Percentiles rank a stretch among this genome's conserved stretches.
Evolutionary conservation across 2,888 invertebrate genomes (phyloP).

Genomic region (Yponomeuta cagnagella): DNA sequence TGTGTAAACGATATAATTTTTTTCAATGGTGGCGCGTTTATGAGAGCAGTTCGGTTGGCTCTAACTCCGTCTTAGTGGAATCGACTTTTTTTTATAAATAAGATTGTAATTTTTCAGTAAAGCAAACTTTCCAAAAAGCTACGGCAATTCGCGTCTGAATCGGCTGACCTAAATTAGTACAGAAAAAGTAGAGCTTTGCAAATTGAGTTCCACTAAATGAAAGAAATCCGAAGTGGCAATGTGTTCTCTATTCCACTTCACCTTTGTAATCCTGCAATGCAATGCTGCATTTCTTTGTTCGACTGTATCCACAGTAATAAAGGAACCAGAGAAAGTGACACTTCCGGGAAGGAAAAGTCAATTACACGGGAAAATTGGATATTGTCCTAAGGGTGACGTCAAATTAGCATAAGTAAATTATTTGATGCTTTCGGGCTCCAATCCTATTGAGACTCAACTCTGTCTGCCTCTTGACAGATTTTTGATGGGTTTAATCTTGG

Average conservation of each 20-base stretch:
- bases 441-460: conserved; percentile 42
- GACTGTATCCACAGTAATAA: background rate
- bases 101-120: no score
- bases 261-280: no score
- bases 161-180: background rate
- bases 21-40: no score
- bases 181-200: background rate
- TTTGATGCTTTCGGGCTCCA: conserved; percentile 42
- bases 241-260: background rate
- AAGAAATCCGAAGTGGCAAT: background rate
- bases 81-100: no score
- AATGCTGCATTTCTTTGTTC: no score
- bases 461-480: conserved; percentile 15
- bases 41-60: no score
- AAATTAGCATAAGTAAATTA: conserved; percentile 66
- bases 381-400: conserved; percentile 55
- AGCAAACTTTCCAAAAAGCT: no score
- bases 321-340: background rate
- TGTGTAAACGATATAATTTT: no score
- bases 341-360: conserved; percentile 30
- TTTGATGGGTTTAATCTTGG: background rate
- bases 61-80: no score
- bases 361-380: conserved; percentile 43
- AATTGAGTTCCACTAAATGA: background rate
- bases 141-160: no score